These are phyloP conservation scores for Gadus chalcogrammus DNA, from an alignment of 2,113 vertebrate genomes.

Conservation along the genomic window DNA sequence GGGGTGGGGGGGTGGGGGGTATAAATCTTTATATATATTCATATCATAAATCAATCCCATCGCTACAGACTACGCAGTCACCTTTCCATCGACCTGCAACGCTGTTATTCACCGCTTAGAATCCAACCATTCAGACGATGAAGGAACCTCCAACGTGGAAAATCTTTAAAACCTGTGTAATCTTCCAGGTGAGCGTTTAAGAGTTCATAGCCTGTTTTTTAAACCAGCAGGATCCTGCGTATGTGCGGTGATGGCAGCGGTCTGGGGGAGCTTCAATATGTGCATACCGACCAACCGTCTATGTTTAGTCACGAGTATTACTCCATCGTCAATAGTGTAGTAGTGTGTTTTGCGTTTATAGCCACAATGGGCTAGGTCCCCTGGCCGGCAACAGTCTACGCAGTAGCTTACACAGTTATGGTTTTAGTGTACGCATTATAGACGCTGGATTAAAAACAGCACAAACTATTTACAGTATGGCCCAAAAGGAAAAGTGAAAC, in stretches of 20 bases:
- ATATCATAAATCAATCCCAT: slow-evolving; percentile 59
- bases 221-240: slow-evolving; percentile 19
- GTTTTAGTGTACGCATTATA: slow-evolving; percentile 70
- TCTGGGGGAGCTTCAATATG: slow-evolving; percentile 25
- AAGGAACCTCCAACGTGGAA: slow-evolving; percentile 25
- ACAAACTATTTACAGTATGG: slow-evolving; percentile 78
- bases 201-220: slow-evolving; percentile 24
- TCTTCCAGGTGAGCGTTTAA: slow-evolving; percentile 29
- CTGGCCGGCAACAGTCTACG: slow-evolving; percentile 68
- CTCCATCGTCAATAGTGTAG: slow-evolving; percentile 33
- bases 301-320: slow-evolving; percentile 47
- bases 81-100: slow-evolving; percentile 23
- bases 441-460: slow-evolving; percentile 72
- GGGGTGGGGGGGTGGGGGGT: slow-evolving; percentile 33
- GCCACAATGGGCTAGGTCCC: slow-evolving; percentile 42
- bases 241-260: slow-evolving; percentile 26
- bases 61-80: slow-evolving; percentile 46
- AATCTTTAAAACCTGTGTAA: slow-evolving; percentile 14
- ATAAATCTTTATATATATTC: slow-evolving; percentile 63
- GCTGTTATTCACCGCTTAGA: too few species aligned
- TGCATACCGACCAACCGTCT: slow-evolving; percentile 37
- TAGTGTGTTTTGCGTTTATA: slow-evolving; percentile 43
- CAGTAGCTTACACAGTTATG: slow-evolving; percentile 79
- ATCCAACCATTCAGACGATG: too few species aligned
- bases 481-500: slow-evolving; percentile 49